phyloP scores from a whole-genome alignment of 1,140 invertebrate genomes.

The Tribolium castaneum region DNA sequence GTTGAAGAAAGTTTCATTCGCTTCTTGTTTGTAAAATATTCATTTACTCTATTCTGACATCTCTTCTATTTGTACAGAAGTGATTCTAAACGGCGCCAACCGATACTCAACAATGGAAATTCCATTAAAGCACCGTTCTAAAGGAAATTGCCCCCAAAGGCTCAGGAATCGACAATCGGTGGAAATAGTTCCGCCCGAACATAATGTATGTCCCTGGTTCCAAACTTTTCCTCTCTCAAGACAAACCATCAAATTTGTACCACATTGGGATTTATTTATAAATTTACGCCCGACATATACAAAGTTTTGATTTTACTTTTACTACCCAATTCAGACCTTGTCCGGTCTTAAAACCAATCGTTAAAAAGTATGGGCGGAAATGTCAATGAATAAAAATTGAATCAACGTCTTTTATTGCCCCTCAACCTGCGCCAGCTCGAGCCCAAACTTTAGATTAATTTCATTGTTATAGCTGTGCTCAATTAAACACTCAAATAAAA shows the following conservation, averaged over 20 bases:
- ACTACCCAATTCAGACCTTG: not conserved
- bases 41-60: not conserved
- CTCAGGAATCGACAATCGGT: slow-evolving; percentile 17
- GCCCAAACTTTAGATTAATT: not conserved
- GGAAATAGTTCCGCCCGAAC: slow-evolving; percentile 6
- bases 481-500: not conserved
- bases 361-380: not conserved
- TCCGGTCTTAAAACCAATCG: not conserved
- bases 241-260: slow-evolving; percentile 14
- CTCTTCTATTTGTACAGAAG: slow-evolving; percentile 23
- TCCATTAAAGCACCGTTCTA: slow-evolving; percentile 29
- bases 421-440: not conserved
- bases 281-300: not conserved
- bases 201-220: not conserved
- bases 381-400: not conserved
- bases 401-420: not conserved
- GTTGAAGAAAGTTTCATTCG: not conserved
- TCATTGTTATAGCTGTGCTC: not conserved
- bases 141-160: slow-evolving; percentile 18
- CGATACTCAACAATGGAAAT: slow-evolving; percentile 28
- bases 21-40: not conserved
- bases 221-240: not conserved
- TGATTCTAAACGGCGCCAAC: slow-evolving; percentile 3
- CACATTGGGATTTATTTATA: slow-evolving; percentile 11
- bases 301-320: not conserved